phyloP scores from a whole-genome alignment of 1,140 invertebrate species.

The Nasonia vitripennis region DNA sequence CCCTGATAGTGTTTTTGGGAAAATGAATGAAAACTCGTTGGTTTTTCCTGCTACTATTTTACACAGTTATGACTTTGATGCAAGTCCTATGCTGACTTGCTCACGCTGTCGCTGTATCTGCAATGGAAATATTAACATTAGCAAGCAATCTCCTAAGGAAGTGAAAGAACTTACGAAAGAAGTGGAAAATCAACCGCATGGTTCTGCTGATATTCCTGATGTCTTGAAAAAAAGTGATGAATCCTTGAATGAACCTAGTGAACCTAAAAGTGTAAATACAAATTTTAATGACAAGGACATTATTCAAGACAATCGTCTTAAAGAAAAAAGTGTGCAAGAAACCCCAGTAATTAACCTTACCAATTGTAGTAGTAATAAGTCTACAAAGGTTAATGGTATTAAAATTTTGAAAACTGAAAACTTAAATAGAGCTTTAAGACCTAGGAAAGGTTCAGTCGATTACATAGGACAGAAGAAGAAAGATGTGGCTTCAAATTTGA shows the following conservation, averaged over 20 bases:
- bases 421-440: constrained; percentile 49
- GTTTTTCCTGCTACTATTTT: constrained; percentile 36
- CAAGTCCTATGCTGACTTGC: constrained; percentile 5
- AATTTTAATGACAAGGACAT: background rate
- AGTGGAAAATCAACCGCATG: background rate
- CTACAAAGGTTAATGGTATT: background rate
- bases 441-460: constrained; percentile 58
- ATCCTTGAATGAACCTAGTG: background rate
- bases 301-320: background rate
- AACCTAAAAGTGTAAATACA: constrained; percentile 10
- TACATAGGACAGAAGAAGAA: constrained; percentile 56
- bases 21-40: constrained; percentile 22
- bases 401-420: constrained; percentile 17
- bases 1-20: background rate
- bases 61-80: constrained; percentile 10
- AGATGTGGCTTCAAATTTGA: constrained; percentile 25
- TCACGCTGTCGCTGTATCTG: constrained; percentile 26
- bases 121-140: constrained; percentile 26
- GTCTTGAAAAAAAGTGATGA: background rate
- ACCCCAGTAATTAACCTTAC: background rate
- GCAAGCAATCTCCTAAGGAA: constrained; percentile 11
- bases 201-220: background rate
- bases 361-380: background rate
- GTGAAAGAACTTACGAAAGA: background rate
- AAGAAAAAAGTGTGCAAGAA: constrained; percentile 18